phyloP scores from a whole-genome alignment of 2,797 vertebrate genomes.

The Chelidonichthys spinosus region DNA sequence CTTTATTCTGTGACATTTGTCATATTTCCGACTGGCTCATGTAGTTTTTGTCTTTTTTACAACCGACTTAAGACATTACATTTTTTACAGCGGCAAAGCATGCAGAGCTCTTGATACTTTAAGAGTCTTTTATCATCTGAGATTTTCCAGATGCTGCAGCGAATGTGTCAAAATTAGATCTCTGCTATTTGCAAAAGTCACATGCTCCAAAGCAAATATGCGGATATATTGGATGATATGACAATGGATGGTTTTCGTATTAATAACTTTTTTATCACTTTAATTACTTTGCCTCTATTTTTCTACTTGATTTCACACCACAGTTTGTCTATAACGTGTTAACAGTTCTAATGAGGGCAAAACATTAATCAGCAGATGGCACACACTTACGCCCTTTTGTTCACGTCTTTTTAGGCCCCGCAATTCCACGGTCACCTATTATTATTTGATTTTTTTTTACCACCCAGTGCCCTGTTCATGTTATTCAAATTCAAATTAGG shows the following conservation, averaged over 20 bases:
- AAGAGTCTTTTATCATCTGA: conserved; percentile 21
- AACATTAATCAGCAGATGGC: conserved; percentile 14
- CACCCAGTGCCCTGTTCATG: conserved; percentile 48
- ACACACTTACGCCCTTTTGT: conserved; percentile 4
- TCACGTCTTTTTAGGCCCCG: conserved; percentile 14
- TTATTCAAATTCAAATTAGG: conserved; percentile 73
- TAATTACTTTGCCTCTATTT: not conserved
- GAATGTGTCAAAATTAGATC: conserved; percentile 7
- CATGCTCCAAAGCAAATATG: not conserved
- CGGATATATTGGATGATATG: not conserved
- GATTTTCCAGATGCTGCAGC: conserved; percentile 21
- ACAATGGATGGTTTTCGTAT: not conserved
- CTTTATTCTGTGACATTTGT: conserved; percentile 25
- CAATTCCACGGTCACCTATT: conserved; percentile 8
- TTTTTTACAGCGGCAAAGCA: conserved; percentile 2
- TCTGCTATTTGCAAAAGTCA: not conserved
- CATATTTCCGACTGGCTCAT: conserved; percentile 9
- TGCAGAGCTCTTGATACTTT: conserved; percentile 14
- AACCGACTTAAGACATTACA: not conserved
- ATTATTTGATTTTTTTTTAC: conserved; percentile 22
- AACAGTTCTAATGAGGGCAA: conserved; percentile 5
- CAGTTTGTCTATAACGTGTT: not conserved
- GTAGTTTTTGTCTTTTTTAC: not conserved
- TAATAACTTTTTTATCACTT: not conserved
- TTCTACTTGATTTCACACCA: conserved; percentile 4